Conservation (phyloP, 2,113 vertebrate genomes). For the Peromyscus polionotus region DNA sequence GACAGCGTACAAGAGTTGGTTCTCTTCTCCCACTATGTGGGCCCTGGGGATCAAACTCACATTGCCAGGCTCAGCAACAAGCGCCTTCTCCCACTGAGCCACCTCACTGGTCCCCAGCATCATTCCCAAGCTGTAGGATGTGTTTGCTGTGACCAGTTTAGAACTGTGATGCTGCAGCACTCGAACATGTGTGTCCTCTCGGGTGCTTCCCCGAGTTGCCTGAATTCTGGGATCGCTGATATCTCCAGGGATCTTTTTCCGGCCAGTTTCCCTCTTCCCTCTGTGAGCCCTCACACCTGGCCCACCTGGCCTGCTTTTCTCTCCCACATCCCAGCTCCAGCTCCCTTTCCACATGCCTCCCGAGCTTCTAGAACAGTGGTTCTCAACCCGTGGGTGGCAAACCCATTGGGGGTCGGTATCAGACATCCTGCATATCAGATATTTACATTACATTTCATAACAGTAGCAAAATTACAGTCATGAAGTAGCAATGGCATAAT, state of each 20-base stretch:
- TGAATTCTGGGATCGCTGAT: no score
- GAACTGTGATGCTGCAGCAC: not conserved
- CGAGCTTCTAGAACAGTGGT: not conserved
- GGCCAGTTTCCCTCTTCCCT: not conserved
- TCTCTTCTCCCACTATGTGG: not conserved
- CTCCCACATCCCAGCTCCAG: not conserved
- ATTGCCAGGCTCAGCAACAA: no score
- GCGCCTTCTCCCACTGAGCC: not conserved
- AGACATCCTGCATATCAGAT: no score
- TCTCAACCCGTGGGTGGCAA: no score
- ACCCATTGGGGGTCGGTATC: no score
- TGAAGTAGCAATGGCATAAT: not conserved
- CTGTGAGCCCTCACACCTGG: no score
- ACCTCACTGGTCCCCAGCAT: not conserved
- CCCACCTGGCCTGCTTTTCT: not conserved
- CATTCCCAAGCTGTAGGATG: rapidly evolving
- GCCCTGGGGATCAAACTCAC: no score
- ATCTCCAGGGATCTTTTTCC: not conserved
- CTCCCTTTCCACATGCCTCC: not conserved
- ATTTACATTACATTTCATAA: no score
- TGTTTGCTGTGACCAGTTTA: not conserved
- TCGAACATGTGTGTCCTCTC: not conserved
- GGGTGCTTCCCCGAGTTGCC: not conserved
- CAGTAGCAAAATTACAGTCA: no score
- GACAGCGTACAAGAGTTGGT: not conserved